Percentiles rank a stretch among this genome's conserved stretches.
Conservation (phyloP, 2,113 vertebrate species). For the Edolisoma coerulescens region DNA sequence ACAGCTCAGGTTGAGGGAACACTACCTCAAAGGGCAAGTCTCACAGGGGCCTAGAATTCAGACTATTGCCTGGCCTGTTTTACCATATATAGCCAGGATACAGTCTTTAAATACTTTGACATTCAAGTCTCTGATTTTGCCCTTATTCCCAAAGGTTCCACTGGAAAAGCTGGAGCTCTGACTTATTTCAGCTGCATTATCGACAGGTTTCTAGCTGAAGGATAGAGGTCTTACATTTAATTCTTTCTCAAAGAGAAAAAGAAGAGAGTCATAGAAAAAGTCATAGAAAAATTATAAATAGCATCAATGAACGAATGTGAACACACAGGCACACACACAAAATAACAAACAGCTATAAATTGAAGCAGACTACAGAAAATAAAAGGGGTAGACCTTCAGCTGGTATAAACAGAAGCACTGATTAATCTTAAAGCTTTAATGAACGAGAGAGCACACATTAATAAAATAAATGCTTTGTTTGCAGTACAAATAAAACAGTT, state of each 20-base stretch:
- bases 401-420: not conserved
- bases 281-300: not conserved
- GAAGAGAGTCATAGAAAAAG: not conserved
- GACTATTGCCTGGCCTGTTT: not conserved
- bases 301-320: not conserved
- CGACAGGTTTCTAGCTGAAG: not conserved
- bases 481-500: not conserved
- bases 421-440: not conserved
- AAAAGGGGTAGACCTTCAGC: not conserved
- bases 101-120: not conserved
- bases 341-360: not conserved
- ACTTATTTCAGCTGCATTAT: not conserved
- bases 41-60: not conserved
- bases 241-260: not conserved
- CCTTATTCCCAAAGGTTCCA: not conserved
- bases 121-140: not conserved
- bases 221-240: not conserved
- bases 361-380: not conserved
- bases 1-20: not conserved
- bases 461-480: not conserved
- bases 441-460: not conserved
- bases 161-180: not conserved
- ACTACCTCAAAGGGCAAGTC: not conserved
- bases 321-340: not conserved
- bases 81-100: constrained; percentile 43